Conservation (phyloP, 2,113 vertebrate species). For the Microtus oregoni region DNA sequence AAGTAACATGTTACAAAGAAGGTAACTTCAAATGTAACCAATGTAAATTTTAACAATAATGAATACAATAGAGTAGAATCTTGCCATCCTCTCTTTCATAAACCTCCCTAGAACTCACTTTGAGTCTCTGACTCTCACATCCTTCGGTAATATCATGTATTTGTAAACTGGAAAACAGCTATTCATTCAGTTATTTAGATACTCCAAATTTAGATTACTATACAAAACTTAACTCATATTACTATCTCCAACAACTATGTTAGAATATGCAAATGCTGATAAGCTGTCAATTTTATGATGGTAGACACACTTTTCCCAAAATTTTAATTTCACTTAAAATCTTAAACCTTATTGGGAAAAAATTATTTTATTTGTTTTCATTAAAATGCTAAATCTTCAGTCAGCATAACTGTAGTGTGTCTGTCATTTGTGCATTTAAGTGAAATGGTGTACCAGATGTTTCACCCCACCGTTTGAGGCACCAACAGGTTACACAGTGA, state of each 20-base stretch:
- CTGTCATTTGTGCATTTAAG: neutral
- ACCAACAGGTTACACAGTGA: neutral
- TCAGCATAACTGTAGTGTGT: neutral
- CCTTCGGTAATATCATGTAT: neutral
- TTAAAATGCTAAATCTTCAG: neutral
- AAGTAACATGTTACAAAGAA: neutral
- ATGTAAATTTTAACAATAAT: neutral
- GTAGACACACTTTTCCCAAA: neutral
- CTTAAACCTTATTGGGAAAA: slow-evolving; percentile 28
- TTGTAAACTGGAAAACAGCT: neutral
- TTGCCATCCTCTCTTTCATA: neutral
- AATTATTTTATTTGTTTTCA: slow-evolving; percentile 28
- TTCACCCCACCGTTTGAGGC: neutral
- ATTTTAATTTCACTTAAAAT: slow-evolving; percentile 10
- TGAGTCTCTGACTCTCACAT: neutral
- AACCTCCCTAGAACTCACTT: neutral
- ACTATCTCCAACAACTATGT: neutral
- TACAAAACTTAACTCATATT: slow-evolving; percentile 22
- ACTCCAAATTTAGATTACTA: slow-evolving; percentile 21
- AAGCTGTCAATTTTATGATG: neutral
- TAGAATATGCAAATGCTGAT: neutral
- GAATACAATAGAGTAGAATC: neutral
- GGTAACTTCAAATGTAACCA: neutral
- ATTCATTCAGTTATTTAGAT: neutral
- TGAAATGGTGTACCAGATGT: neutral